These are phyloP conservation scores for Chaetodon trifascialis DNA, from an alignment of 2,113 vertebrate species.

Conservation along the genomic window DNA sequence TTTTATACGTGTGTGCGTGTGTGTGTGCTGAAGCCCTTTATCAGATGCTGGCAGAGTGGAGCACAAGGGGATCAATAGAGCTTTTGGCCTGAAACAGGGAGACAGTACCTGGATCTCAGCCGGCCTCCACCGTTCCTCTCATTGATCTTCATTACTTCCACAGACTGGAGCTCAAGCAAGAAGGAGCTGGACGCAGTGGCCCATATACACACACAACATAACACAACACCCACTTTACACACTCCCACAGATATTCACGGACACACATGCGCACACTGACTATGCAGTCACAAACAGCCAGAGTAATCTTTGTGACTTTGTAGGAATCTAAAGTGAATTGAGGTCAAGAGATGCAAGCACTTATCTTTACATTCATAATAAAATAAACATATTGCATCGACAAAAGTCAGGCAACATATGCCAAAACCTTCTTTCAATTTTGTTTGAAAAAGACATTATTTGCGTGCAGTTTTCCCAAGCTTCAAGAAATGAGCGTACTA, in stretches of 20 bases:
- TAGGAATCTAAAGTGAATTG: slow-evolving; percentile 2
- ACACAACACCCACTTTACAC: slow-evolving; percentile 27
- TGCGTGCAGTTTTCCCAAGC: not conserved
- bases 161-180: slow-evolving; percentile 66
- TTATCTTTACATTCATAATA: not conserved
- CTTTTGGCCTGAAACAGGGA: slow-evolving; percentile 81
- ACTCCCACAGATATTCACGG: not conserved
- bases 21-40: slow-evolving; percentile 70
- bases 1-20: slow-evolving; percentile 13
- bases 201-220: slow-evolving; percentile 40
- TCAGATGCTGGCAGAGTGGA: slow-evolving; percentile 82
- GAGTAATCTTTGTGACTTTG: slow-evolving; percentile 36
- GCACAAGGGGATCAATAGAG: slow-evolving; percentile 82
- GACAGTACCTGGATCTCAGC: slow-evolving; percentile 82
- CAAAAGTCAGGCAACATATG: not conserved
- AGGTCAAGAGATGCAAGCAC: not conserved
- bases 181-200: slow-evolving; percentile 56
- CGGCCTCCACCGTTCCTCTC: slow-evolving; percentile 78
- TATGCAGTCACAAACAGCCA: slow-evolving; percentile 4
- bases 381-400: not conserved
- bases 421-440: not conserved
- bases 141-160: slow-evolving; percentile 86
- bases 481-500: not conserved
- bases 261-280: slow-evolving; percentile 10
- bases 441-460: not conserved